Base-by-base conservation (phyloP, 92 coral and sea anemone genomes). In the Anthopleura xanthogrammica region DNA sequence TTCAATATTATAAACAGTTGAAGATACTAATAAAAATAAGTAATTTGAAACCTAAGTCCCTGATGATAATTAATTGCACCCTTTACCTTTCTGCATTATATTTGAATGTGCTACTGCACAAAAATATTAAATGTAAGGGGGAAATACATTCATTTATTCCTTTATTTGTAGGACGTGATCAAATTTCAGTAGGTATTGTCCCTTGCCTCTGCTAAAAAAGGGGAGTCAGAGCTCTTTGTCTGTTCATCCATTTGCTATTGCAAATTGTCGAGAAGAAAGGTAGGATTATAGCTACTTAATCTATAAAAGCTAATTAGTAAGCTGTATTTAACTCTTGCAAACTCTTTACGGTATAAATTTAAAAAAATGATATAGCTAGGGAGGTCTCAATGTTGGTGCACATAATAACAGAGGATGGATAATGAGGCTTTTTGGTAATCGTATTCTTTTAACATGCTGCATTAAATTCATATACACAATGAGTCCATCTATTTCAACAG, bases 201-300 rank as follows among this genome's bases (percentile, higher is more conserved):
- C 84, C 46, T 81, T 29, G 42, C 56, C 17, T 81, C 84, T 41
- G 13, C 75, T 42, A n/a, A 42, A 16, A 22, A 65, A 65, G 41
- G 77, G 77, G 54, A 29, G 77, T 20, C 84, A 81, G 41, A 81
- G 84, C 24, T 19, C 84, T 48, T 22, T 81, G n/a, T 81, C 84
- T 60, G 84, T 81, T 6, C 71, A 68, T 39, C 84, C 84, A n/a
- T 64, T 81, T 52, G 84, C 84, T 14, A 81, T 81, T 81, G 84
- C 84, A 23, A 81, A 81, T 68, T 81, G 84, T n/a, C 2, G 17
- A 14, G 76, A 81, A 46, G 66, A 81, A 54, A 66, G 77, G 84
- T 81, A 72, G 19, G 75, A 79, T 6, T 57, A 13, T 56, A 56
- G 13, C 9, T 5, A 7, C 0, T 57, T 60, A 60, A 60, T 58